These are phyloP conservation scores for Rhagonycha lutea DNA, from an alignment of 2,888 invertebrate genomes.

Conservation along the genomic window DNA sequence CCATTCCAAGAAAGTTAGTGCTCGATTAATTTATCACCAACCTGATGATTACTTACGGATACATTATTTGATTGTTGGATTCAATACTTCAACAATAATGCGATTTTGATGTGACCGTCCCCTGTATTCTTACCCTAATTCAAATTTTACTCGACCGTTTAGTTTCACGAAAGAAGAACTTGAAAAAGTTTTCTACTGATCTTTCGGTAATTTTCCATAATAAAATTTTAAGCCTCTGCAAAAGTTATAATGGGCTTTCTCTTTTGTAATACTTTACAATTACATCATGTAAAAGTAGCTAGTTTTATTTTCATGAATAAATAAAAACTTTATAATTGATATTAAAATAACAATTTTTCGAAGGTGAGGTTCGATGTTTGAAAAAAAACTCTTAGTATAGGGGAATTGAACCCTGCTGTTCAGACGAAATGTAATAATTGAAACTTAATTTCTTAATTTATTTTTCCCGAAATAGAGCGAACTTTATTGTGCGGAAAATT, in stretches of 20 bases:
- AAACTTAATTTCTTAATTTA: not conserved
- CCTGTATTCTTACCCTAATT: not conserved
- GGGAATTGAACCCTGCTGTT: not conserved
- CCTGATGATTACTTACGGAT: too few relatives aligned
- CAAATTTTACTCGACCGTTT: not conserved
- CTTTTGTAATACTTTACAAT: not conserved
- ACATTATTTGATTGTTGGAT: too few relatives aligned
- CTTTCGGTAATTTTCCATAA: not conserved
- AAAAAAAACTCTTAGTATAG: not conserved
- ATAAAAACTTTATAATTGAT: not conserved
- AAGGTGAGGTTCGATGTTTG: not conserved
- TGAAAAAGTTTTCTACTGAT: not conserved
- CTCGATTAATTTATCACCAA: too few relatives aligned
- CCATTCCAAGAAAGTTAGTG: too few relatives aligned
- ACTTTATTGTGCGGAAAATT: not conserved
- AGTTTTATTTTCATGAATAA: not conserved
- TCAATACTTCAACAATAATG: too few relatives aligned
- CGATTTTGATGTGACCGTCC: too few relatives aligned
- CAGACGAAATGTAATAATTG: not conserved
- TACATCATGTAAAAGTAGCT: not conserved
- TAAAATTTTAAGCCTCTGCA: not conserved
- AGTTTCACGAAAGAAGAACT: not conserved
- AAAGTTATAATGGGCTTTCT: not conserved
- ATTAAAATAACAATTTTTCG: not conserved
- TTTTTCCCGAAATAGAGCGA: not conserved